A percentile compares a stretch with the other conserved stretches of the same genome.
phyloP scores from a whole-genome alignment of 2,113 vertebrate genomes.

The Dicentrarchus labrax region DNA sequence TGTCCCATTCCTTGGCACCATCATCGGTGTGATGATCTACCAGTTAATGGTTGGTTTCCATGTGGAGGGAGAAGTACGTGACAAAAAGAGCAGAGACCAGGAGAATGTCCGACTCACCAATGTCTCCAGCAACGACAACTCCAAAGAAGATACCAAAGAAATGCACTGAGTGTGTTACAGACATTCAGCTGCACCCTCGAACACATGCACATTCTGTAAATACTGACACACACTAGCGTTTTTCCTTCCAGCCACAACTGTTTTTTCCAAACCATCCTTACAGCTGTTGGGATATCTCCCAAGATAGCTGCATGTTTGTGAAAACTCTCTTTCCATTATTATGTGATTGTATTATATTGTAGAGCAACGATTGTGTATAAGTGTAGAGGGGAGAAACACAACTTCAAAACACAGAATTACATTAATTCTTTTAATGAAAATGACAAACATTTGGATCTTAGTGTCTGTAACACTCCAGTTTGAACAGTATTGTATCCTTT shows the following conservation, averaged over 20 bases:
- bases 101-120: slow-evolving; percentile 89
- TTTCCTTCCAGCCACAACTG: slow-evolving; percentile 14
- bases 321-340: slow-evolving; percentile 27
- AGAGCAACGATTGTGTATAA: slow-evolving; percentile 33
- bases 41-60: slow-evolving; percentile 96
- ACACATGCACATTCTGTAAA: slow-evolving; percentile 47
- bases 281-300: not conserved
- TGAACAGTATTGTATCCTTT: slow-evolving; percentile 72
- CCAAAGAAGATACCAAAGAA: slow-evolving; percentile 65
- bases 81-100: slow-evolving; percentile 64
- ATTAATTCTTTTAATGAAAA: slow-evolving; percentile 76
- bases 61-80: slow-evolving; percentile 85
- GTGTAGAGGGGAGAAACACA: slow-evolving; percentile 22
- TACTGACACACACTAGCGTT: slow-evolving; percentile 10
- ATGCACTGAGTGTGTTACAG: slow-evolving; percentile 43
- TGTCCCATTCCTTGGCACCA: slow-evolving; percentile 91
- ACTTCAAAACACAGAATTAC: slow-evolving; percentile 71
- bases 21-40: slow-evolving; percentile 90
- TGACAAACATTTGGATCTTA: slow-evolving; percentile 37
- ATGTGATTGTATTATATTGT: slow-evolving; percentile 53
- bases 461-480: slow-evolving; percentile 48
- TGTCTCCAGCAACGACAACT: slow-evolving; percentile 82
- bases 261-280: slow-evolving; percentile 9
- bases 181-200: not conserved
- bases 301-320: slow-evolving; percentile 29